Percentiles rank a stretch among this genome's conserved stretches.
Evolutionary conservation across 2,888 invertebrate genomes (phyloP).

Genomic region (Oligia latruncula): DNA sequence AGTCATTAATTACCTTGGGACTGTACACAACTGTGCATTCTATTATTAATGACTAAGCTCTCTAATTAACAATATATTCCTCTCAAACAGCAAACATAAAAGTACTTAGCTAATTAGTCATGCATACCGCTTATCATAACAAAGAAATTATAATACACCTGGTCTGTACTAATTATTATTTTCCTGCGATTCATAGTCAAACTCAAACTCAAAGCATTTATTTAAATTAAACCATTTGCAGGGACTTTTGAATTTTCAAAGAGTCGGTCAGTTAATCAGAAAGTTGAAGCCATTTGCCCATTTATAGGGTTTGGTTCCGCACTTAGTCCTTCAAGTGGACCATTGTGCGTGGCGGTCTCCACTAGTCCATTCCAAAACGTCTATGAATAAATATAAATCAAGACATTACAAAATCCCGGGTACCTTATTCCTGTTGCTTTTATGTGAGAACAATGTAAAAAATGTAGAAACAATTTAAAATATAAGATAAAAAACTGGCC

Average conservation of each 20-base stretch:
- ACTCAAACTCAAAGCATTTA: neutral
- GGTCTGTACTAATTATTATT: constrained; percentile 5
- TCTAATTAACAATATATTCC: constrained; percentile 3
- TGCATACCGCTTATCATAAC: constrained; percentile 13
- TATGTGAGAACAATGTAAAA: too few species aligned
- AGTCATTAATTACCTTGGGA: neutral
- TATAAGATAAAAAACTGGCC: too few species aligned
- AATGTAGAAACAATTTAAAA: too few species aligned
- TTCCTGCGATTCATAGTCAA: constrained; percentile 13
- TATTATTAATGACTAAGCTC: constrained; percentile 7
- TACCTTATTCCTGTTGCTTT: too few species aligned
- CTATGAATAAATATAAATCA: too few species aligned
- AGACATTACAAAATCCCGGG: too few species aligned
- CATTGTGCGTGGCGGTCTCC: too few species aligned
- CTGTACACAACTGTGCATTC: neutral
- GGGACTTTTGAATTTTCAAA: neutral
- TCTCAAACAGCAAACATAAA: constrained; percentile 10
- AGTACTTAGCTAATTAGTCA: constrained; percentile 29
- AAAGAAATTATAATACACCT: constrained; percentile 36
- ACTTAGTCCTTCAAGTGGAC: too few species aligned
- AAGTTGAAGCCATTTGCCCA: neutral
- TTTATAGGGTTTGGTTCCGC: too few species aligned
- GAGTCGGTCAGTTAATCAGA: neutral
- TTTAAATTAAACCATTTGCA: neutral
- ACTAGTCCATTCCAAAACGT: too few species aligned